Conservation (phyloP, 1,140 invertebrate genomes). For the Zeugodacus cucurbitae region DNA sequence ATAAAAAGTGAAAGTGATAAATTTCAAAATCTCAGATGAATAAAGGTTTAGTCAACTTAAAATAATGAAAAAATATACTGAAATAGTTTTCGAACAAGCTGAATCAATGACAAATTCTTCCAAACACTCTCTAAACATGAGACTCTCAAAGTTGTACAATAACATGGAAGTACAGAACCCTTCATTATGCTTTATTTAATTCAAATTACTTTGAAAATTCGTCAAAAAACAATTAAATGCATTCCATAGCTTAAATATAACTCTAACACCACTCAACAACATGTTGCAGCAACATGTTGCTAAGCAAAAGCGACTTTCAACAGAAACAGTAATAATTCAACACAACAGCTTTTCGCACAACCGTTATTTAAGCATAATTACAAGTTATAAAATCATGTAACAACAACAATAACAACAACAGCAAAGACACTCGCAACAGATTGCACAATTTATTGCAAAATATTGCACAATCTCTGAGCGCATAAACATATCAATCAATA, state of each 20-base stretch:
- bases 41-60: no score
- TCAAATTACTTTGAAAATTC: no score
- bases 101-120: no score
- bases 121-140: no score
- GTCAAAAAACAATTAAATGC: no score
- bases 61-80: no score
- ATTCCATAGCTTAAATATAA: background rate
- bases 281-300: constrained; percentile 37
- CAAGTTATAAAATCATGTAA: background rate
- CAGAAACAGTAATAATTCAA: background rate
- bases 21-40: no score
- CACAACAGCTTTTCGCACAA: background rate
- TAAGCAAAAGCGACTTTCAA: background rate
- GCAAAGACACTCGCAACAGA: background rate
- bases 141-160: no score
- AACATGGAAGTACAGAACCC: no score
- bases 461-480: background rate
- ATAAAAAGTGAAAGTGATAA: no score
- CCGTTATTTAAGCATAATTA: background rate
- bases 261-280: background rate
- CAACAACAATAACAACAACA: background rate
- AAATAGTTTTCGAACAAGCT: no score
- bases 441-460: background rate
- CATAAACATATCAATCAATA: constrained; percentile 31
- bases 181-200: no score